Evolutionary conservation across 2,113 vertebrate species (phyloP).

Genomic region (Tauraco erythrolophus): DNA sequence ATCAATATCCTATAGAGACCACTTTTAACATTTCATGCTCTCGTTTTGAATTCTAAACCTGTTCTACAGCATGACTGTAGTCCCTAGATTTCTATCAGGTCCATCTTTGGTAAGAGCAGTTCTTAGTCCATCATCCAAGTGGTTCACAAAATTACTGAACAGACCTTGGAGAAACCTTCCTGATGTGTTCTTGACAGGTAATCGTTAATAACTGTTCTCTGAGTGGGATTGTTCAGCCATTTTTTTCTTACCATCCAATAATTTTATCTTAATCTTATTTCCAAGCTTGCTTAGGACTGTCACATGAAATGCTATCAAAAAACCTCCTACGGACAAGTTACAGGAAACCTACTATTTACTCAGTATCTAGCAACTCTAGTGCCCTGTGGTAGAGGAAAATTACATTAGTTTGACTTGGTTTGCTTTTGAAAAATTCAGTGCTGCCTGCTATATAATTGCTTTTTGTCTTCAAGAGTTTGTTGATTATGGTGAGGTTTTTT

Average conservation of each 20-base stretch:
- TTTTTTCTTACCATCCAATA: neutral
- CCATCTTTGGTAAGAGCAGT: neutral
- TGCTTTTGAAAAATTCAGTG: neutral
- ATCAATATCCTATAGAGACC: neutral
- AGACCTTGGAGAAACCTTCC: neutral
- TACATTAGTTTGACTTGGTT: neutral
- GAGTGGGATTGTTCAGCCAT: neutral
- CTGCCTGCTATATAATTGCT: neutral
- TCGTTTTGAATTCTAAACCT: neutral
- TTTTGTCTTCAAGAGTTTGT: neutral
- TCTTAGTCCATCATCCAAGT: neutral
- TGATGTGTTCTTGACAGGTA: neutral
- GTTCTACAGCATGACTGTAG: neutral
- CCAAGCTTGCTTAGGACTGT: neutral
- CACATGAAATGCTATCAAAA: neutral
- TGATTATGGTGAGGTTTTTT: neutral
- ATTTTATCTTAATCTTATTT: neutral
- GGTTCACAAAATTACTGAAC: neutral
- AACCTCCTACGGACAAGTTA: neutral
- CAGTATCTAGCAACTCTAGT: neutral
- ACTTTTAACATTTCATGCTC: neutral
- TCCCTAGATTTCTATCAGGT: neutral
- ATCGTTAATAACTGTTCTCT: neutral
- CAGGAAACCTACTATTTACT: neutral
- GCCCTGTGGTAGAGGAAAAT: neutral